A percentile compares a stretch with the other conserved stretches of the same genome.
Evolutionary conservation across 2,797 vertebrate genomes (phyloP).

Genomic region (Acrossocheilus fasciatus): DNA sequence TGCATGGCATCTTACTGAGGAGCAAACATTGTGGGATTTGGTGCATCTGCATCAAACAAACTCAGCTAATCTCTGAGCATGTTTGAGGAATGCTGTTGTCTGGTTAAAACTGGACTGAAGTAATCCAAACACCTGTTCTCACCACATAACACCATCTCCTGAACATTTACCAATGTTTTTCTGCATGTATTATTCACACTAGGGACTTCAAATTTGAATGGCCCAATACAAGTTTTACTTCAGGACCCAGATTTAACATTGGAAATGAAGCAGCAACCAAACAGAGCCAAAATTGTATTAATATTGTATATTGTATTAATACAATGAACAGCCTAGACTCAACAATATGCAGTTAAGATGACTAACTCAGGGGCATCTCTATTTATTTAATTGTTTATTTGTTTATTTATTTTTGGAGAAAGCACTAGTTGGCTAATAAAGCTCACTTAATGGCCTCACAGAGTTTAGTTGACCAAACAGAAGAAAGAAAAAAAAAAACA

Average conservation of each 20-base stretch:
- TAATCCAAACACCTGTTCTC: conserved; percentile 67
- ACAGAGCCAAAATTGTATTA: neutral
- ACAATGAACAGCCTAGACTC: neutral
- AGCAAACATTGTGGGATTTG: conserved; percentile 73
- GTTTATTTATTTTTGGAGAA: neutral
- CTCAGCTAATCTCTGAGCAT: conserved; percentile 67
- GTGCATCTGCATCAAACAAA: conserved; percentile 63
- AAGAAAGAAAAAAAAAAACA: no score
- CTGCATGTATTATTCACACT: neutral
- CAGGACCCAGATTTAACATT: neutral
- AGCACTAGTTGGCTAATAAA: no score
- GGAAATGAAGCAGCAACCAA: neutral
- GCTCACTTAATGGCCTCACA: no score
- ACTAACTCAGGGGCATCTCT: neutral
- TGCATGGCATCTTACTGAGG: conserved; percentile 49
- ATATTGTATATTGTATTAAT: neutral
- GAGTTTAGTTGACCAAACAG: no score
- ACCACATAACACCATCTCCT: neutral
- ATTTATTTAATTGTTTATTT: neutral
- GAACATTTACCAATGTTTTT: neutral
- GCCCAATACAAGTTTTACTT: neutral
- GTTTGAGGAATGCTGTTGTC: conserved; percentile 63
- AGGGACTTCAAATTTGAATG: neutral
- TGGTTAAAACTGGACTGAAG: conserved; percentile 43
- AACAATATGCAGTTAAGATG: neutral